A percentile compares a stretch with the other conserved stretches of the same genome.
Conservation (phyloP, 2,797 vertebrate species). For the Arremon aurantiirostris region DNA sequence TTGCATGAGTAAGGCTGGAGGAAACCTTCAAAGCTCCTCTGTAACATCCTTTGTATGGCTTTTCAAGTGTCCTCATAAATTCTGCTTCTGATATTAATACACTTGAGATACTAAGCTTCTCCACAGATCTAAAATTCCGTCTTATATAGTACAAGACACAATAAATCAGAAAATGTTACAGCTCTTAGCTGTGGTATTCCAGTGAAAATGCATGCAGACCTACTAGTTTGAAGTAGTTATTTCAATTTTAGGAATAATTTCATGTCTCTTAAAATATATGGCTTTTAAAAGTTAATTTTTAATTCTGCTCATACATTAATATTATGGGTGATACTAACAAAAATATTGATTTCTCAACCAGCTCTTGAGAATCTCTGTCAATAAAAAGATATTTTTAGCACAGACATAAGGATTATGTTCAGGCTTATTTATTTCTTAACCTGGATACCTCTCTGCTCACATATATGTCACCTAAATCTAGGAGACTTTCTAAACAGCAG, state of each 20-base stretch:
- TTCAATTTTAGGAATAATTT: not conserved
- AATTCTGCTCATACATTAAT: not conserved
- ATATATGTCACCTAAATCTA: not conserved
- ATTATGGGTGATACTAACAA: not conserved
- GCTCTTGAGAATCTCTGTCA: not conserved
- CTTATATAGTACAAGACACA: not conserved
- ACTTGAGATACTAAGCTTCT: not conserved
- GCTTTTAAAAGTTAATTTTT: not conserved
- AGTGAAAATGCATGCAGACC: not conserved
- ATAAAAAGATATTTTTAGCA: not conserved
- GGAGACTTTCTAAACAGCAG: not conserved
- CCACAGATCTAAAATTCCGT: not conserved
- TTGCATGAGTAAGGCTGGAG: not conserved
- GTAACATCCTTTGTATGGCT: not conserved
- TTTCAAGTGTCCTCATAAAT: slow-evolving; percentile 9
- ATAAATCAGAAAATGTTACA: not conserved
- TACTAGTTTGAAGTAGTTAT: not conserved
- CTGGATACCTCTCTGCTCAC: not conserved
- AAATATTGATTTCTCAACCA: not conserved
- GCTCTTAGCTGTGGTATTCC: not conserved
- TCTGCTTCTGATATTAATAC: not conserved
- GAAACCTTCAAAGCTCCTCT: not conserved
- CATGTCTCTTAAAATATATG: not conserved
- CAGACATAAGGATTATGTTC: not conserved
- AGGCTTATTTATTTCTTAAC: not conserved